phyloP scores from a whole-genome alignment of 1,140 invertebrate species.

The Drosophila azteca region DNA sequence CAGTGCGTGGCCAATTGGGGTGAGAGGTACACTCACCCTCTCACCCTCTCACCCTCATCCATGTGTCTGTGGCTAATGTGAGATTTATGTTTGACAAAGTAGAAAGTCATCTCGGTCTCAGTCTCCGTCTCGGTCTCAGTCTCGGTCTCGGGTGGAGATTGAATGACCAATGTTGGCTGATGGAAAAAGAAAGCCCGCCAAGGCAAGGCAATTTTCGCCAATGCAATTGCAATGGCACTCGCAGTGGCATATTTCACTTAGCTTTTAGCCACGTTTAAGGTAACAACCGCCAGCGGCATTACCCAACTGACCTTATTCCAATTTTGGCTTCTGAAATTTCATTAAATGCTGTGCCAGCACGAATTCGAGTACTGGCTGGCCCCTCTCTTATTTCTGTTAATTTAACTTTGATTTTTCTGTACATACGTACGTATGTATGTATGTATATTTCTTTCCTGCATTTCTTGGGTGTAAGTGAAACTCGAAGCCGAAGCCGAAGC shows the following conservation, averaged over 20 bases:
- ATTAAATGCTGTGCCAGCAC: constrained; percentile 30
- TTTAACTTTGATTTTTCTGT: constrained; percentile 24
- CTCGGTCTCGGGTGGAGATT: constrained; percentile 14
- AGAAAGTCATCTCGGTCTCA: constrained; percentile 60
- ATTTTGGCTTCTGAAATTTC: constrained; percentile 7
- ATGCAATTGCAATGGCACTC: constrained; percentile 26
- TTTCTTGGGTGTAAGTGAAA: constrained; percentile 62
- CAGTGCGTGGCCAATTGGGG: constrained; percentile 45
- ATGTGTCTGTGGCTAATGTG: constrained; percentile 59
- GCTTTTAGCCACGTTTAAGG: constrained; percentile 62
- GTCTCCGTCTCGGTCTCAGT: background rate
- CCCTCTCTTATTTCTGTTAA: constrained; percentile 16
- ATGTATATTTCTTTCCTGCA: constrained; percentile 13
- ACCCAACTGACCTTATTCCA: constrained; percentile 78
- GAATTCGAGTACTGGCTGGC: constrained; percentile 25
- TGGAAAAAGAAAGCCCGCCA: constrained; percentile 62
- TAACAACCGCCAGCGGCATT: constrained; percentile 47
- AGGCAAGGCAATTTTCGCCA: constrained; percentile 33
- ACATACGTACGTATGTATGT: too few relatives aligned
- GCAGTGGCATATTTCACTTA: constrained; percentile 55
- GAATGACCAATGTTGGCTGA: constrained; percentile 40
- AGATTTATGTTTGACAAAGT: constrained; percentile 74
- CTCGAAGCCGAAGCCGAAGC: constrained; percentile 43
- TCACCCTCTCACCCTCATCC: too few relatives aligned
- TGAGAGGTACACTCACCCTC: constrained; percentile 20